phyloP scores from a whole-genome alignment of 2,113 vertebrate genomes.

The Benitochromis conjunctus region DNA sequence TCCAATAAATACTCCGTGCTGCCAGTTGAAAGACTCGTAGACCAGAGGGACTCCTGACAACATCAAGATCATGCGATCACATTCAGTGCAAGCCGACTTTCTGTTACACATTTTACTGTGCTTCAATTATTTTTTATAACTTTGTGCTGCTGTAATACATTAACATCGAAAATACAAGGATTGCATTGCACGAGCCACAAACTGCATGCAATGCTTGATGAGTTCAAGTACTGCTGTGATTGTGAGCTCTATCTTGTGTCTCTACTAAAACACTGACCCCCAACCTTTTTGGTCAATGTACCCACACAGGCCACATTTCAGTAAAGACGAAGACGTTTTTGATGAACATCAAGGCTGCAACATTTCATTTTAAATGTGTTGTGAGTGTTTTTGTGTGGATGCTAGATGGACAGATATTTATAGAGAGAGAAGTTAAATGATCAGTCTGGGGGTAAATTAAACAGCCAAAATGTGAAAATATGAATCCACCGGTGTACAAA shows the following conservation, averaged over 20 bases:
- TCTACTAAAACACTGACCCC: not conserved
- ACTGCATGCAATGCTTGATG: not conserved
- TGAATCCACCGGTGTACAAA: not conserved
- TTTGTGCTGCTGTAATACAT: not conserved
- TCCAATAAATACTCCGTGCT: constrained; percentile 93
- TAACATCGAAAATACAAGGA: not conserved
- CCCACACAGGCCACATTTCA: not conserved
- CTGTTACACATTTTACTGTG: not conserved
- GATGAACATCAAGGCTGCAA: not conserved
- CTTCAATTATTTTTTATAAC: not conserved
- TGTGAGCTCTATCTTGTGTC: not conserved
- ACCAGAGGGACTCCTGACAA: constrained; percentile 89
- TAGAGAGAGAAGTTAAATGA: too few species aligned
- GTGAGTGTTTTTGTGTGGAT: not conserved
- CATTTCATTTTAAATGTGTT: not conserved
- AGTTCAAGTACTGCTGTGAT: not conserved
- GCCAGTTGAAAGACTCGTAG: constrained; percentile 93
- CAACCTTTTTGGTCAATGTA: not conserved
- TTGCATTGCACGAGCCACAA: not conserved
- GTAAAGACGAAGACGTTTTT: not conserved
- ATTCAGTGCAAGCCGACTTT: not conserved
- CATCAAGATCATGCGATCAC: not conserved
- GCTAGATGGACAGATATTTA: too few species aligned
- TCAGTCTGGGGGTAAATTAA: too few species aligned
- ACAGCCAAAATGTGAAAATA: not conserved